Evolutionary conservation across 2,888 invertebrate species (phyloP).

Genomic region (Sisyra nigra): DNA sequence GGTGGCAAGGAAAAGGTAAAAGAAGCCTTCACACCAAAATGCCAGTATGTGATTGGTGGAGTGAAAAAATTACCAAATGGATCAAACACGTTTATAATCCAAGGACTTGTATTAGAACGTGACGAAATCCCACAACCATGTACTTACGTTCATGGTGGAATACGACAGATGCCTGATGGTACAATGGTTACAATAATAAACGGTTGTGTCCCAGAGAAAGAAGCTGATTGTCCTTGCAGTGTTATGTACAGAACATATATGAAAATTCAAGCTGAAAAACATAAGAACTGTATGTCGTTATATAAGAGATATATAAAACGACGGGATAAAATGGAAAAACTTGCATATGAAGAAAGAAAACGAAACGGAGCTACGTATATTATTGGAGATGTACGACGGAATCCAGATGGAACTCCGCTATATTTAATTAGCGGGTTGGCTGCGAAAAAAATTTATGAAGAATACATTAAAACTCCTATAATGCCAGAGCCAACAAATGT

Average conservation of each 20-base stretch:
- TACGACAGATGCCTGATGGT: background rate
- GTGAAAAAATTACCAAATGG: conserved; percentile 1
- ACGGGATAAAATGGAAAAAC: background rate
- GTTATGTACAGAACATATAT: conserved; percentile 15
- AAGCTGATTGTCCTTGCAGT: conserved; percentile 20
- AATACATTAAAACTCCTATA: background rate
- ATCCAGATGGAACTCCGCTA: background rate
- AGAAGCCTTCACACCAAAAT: conserved; percentile 9
- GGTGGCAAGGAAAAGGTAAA: conserved; percentile 1
- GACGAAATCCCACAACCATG: conserved; percentile 8
- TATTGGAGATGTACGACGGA: conserved; percentile 3
- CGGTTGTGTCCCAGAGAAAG: conserved; percentile 16
- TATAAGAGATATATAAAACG: conserved; percentile 1
- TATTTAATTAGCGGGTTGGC: conserved; percentile 5
- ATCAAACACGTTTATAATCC: conserved; percentile 5
- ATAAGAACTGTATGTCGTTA: conserved; percentile 17
- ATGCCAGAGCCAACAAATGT: background rate
- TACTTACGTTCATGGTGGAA: conserved; percentile 16
- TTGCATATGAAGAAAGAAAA: background rate
- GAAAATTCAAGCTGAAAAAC: conserved; percentile 17
- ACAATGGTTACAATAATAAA: conserved; percentile 11
- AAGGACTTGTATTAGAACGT: conserved; percentile 6
- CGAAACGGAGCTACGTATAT: background rate
- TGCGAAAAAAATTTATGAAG: conserved; percentile 3
- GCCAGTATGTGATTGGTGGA: conserved; percentile 17